Evolutionary conservation across 2,797 vertebrate species (phyloP), one percentile per base, ranked within the genome.

Genomic region (Lepus oiostolus): DNA sequence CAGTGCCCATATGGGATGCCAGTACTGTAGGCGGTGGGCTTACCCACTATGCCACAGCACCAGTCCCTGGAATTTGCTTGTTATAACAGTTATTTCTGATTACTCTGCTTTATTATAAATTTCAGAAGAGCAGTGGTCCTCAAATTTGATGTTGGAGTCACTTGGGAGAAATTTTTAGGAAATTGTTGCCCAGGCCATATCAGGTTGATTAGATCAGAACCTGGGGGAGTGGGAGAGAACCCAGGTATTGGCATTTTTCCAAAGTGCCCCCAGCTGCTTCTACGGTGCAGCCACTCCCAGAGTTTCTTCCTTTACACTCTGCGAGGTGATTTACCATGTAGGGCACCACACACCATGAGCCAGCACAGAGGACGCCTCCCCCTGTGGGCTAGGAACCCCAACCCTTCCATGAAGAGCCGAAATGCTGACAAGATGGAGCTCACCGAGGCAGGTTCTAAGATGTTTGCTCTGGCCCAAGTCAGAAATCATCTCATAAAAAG

Each of bases 21-120:
- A 9, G 42, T 7, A 7, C 42, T 9, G 9, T 5, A 47, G 42
- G 42, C 8, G 8, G 8, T 47, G 42, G 42, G 7, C 42, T 47
- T 47, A 47, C 42, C 42, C 42, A 47, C 42, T 47, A 47, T 8
- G 8, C 42, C 42, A 47, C 42, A 47, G 8, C 42, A 47, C 42
- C 42, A 9, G 42, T 47, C 42, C 42, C 42, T 47, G 42, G 42
- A 47, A 47, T 47, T 47, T 47, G 22, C 63, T 50, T 85, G 22
- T 74, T 67, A 26, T 83, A 30, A 72, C 22, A 70, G 76, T 32
- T 60, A 26, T 92, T 90, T 79, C 28, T 79, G 42, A 62, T 89
- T 58, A 24, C 5, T 79, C 42, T 72, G n/a, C 22, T 52, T 30
- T 50, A 35, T 10, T 21, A 5, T n/a, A 74, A 28, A 38, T 68